Evolutionary conservation across 1,140 invertebrate genomes (phyloP), one percentile per base, ranked within the genome.

Genomic region (Drosophila sulfurigaster): DNA sequence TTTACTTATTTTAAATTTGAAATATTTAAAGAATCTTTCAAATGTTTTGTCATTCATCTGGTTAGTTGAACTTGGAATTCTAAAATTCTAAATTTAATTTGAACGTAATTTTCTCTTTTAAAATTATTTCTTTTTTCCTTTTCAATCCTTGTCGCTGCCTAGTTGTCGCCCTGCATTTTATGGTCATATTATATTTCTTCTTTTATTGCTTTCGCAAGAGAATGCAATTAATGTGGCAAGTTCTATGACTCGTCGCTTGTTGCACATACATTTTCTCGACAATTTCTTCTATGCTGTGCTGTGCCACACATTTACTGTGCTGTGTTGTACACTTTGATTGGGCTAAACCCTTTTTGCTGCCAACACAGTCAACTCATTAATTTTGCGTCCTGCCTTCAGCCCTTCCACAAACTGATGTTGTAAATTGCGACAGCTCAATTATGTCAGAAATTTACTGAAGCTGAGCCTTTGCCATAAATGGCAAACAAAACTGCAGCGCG

Each of bases 391-490:
- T n/a, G 3, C 20, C 62, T 72, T 77, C 20, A 0, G 20, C 0
- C 20, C 20, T 25, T 25, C 20, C 3, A 4, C 20, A 25, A 25
- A 25, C 20, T 77, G 74, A 79, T 48, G 59, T 58, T 63, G 76
- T 63, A 78, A 76, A 79, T 79, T 79, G 74, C 68, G 46, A 79
- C 74, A 68, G 74, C 74, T 79, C 77, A 79, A 79, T 79, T 79
- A 79, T 79, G 77, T 77, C 74, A 67, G 77, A 77, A 79, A 79
- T 77, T 79, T 79, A 76, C 68, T 72, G 63, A 49, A 41, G 60
- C 68, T 49, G 52, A 72, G 64, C 45, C 46, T 41, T 25, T 28
- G 74, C 70, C 64, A 78, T 68, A 78, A 78, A 78, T 66, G 66
- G 65, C 66, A n/a, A n/a, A 60, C 48, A 63, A 63, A 60, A 60